Base-by-base conservation (phyloP, 2,888 invertebrate genomes). In the Drosophila tripunctata region DNA sequence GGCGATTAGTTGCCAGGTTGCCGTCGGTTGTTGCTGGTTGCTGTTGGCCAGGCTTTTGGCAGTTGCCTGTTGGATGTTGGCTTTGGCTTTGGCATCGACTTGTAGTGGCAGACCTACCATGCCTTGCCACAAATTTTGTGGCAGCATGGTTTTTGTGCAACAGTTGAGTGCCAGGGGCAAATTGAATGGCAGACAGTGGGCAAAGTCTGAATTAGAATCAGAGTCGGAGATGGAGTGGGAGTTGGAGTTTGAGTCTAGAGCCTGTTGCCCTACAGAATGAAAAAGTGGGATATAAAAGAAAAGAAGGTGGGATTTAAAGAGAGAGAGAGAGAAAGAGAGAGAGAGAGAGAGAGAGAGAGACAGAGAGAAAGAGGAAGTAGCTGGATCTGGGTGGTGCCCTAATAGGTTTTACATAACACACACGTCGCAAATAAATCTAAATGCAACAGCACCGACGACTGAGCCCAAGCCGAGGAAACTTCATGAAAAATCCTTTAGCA, bases 401-500 rank as follows among this genome's bases (percentile, higher is more conserved):
- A 79, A 86, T 83, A 83, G 83, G 87, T 76, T 83, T 83, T 76
- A 79, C 84, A 78, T 73, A 78, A 73, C 76, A 86, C 70, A 81
- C 78, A 78, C 72, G 78, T 68, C 72, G 81, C 75, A 81, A 81
- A 82, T 87, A 87, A 84, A 82, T 87, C 81, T 87, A 87, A 84
- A 84, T 87, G 87, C 84, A 86, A 68, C 75, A 83, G 70, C 66
- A 15, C 33, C 61, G 36, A 58, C 14, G 48, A 31, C 33, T 19
- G 45, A 58, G 41, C 45, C 33, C 21, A 44, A 22, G 50, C 17
- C 22, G 36, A 63, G 69, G 74, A 67, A 79, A 67, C 83, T 74
- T 86, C 77, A 74, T 86, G 81, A 83, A 81, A 81, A 81, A 83
- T 86, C 87, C 81, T 86, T 78, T 79, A 60, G 81, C 84, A 81